A percentile compares a stretch with the other conserved stretches of the same genome.
Conservation (phyloP, 2,113 vertebrate species). For the Toxotes jaculatrix region DNA sequence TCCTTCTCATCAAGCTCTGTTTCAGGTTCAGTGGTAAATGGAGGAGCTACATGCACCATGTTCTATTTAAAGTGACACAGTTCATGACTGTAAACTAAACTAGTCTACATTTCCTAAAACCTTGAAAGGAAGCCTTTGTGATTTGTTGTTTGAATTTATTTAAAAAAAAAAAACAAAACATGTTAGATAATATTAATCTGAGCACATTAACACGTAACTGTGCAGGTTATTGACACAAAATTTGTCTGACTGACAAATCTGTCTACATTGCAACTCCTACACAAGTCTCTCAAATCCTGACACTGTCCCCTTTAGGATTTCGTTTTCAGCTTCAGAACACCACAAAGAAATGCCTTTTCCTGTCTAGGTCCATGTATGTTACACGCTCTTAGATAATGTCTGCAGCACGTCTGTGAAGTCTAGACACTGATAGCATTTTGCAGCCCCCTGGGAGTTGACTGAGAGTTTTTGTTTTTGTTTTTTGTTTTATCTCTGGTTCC, state of each 20-base stretch:
- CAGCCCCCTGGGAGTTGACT: constrained; percentile 9
- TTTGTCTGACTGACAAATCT: constrained; percentile 2
- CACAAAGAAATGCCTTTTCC: constrained; percentile 69
- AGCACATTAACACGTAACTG: constrained; percentile 71
- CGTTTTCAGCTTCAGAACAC: constrained; percentile 82
- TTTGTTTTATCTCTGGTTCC: not conserved
- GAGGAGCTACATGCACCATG: constrained; percentile 64
- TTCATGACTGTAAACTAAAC: constrained; percentile 74
- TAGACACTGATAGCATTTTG: constrained; percentile 25
- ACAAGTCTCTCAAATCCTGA: constrained; percentile 14
- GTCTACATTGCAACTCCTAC: constrained; percentile 24
- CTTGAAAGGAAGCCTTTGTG: constrained; percentile 85
- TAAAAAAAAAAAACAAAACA: constrained; percentile 16
- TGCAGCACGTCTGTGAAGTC: constrained; percentile 9
- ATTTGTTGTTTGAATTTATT: constrained; percentile 83
- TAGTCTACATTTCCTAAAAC: constrained; percentile 74
- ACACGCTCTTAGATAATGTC: constrained; percentile 40
- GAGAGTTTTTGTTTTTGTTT: constrained; percentile 11
- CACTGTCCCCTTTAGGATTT: constrained; percentile 13
- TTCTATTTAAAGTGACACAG: constrained; percentile 67
- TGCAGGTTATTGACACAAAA: constrained; percentile 9
- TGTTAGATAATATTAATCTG: constrained; percentile 76
- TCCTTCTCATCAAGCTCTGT: constrained; percentile 32
- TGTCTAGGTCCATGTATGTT: constrained; percentile 21
- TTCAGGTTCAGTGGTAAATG: constrained; percentile 70